Base-by-base conservation (phyloP, 2,888 invertebrate species). In the Pseudolycoriella hygida region DNA sequence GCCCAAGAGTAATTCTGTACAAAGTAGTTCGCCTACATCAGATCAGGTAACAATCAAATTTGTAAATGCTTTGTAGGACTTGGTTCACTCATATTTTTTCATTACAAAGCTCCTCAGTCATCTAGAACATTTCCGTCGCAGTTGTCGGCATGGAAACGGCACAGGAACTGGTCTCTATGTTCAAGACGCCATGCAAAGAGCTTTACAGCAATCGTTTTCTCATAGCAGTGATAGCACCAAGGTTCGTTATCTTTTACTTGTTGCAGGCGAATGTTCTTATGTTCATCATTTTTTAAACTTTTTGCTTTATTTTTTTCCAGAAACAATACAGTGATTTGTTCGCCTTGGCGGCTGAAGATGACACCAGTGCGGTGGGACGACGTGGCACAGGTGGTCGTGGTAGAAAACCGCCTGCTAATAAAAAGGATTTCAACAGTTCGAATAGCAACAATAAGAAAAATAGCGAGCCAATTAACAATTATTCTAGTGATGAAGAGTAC, bases 261-360 rank as follows among this genome's bases (percentile, higher is more conserved):
- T 39, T 18, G 11, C 14, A 39, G 15, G 15, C 15, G 15, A 17
- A n/a, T n/a, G n/a, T n/a, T n/a, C n/a, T n/a, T n/a, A n/a, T n/a
- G n/a, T n/a, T 42, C 38, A 43, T 46, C 12, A 40, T 31, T 32
- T 11, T 40, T 14, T 14, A 2, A 17, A 18, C 17, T 14, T 14
- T 5, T 15, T 47, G 30, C 44, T 47, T 47, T 37, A 51, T 52
- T 47, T 53, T 45, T 47, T 67, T 68, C 49, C 64, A 76, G 76
- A 85, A 85, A 67, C 87, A 85, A 70, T 93, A 86, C 65, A 81
- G 83, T 60, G 89, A 90, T 58, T 70, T 94, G 54, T 85, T 93
- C 62, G 82, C 87, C 6, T 69, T 94, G 53, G 86, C 88, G 25
- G 92, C 89, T 64, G 88, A 88, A 58, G 88, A 88, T 58, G 89